phyloP scores from a whole-genome alignment of 2,888 invertebrate species.

The Rhamphomyia laevipes region DNA sequence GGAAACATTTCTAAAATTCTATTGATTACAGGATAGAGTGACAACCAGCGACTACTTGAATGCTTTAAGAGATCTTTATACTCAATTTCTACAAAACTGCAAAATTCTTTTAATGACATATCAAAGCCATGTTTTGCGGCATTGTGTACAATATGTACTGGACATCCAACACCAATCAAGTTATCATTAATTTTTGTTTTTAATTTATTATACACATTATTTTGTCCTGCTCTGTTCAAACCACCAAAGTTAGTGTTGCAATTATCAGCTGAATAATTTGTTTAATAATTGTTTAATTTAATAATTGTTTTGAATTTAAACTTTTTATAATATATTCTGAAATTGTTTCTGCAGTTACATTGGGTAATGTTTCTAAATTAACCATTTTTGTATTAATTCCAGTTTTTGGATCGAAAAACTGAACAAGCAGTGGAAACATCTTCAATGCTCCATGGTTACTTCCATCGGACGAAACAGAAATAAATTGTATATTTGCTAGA shows the following conservation, averaged over 20 bases:
- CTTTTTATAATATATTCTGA: neutral
- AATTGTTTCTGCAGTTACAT: neutral
- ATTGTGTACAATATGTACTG: neutral
- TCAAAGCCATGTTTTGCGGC: neutral
- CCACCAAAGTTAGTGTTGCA: conserved; percentile 16
- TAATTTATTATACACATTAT: conserved; percentile 10
- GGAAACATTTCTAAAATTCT: conserved; percentile 6
- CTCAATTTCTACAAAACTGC: conserved; percentile 3
- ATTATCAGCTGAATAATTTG: conserved; percentile 9
- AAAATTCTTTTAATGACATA: conserved; percentile 4
- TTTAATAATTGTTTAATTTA: neutral
- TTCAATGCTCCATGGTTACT: neutral
- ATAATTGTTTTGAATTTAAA: neutral
- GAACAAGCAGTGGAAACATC: neutral
- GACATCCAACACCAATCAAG: neutral
- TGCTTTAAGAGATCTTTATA: conserved; percentile 5
- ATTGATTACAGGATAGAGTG: conserved; percentile 4
- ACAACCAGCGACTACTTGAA: conserved; percentile 7
- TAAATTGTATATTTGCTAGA: neutral
- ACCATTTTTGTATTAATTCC: neutral
- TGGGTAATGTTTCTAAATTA: neutral
- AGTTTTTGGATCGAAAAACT: neutral
- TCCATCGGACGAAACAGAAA: neutral
- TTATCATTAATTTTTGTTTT: too few relatives aligned
- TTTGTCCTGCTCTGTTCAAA: conserved; percentile 6